Base-by-base conservation (phyloP, 2,888 invertebrate species). In the Pogonocherus hispidulus region DNA sequence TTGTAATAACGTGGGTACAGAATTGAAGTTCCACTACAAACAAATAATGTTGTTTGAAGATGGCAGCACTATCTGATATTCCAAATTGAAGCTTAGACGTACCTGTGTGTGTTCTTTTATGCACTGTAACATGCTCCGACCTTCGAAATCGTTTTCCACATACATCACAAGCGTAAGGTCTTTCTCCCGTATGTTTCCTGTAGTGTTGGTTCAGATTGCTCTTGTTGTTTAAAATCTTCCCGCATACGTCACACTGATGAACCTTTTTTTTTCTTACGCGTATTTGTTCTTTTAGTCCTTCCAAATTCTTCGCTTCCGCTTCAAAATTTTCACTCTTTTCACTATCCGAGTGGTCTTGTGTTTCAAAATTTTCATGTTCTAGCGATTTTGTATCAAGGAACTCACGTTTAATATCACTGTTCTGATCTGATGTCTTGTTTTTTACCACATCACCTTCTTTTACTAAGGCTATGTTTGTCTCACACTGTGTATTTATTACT, bases 61-160 rank as follows among this genome's bases (percentile, higher is more conserved):
- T n/a, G n/a, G n/a, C n/a, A n/a, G n/a, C n/a, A n/a, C n/a, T n/a
- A n/a, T n/a, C n/a, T n/a, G n/a, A n/a, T n/a, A n/a, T n/a, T n/a
- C n/a, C n/a, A n/a, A n/a, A n/a, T n/a, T n/a, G n/a, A n/a, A n/a
- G n/a, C n/a, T n/a, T n/a, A n/a, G n/a, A n/a, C n/a, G 14, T 71
- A 76, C 82, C 82, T 47, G 82, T 81, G 66, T 82, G 82, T 8
- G 74, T 81, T 27, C 82, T 69, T 66, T 73, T 77, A 62, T 82
- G 82, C 5, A 80, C 78, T 14, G 71, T 70, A 0, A 81, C 69
- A 64, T 82, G 81, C 59, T 80, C 81, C 0, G 78, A 62, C 62
- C 79, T 72, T 1, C 77, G 67, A 52, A 82, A 82, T 46, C 69
- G 76, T 63, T 80, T 81, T 5, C 72, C 67, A 47, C 82, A 82